Evolutionary conservation across 1,140 invertebrate species (phyloP), one percentile per base, ranked within the genome.

Genomic region (Pemphigus obesinymphae): DNA sequence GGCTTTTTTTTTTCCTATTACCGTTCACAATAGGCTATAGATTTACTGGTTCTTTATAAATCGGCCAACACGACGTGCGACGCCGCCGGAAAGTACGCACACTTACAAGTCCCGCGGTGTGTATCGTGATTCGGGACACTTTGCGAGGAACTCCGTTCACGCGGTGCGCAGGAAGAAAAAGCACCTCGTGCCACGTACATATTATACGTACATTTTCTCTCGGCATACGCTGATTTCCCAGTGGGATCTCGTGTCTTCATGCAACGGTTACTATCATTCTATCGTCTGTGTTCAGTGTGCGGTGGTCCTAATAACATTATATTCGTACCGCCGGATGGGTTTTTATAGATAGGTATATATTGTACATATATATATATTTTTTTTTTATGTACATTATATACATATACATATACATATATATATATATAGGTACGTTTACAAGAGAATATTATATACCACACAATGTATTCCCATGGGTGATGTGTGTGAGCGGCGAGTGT

Each of bases 241-340:
- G 53, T 80, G 76, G 76, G 76, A 80, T 80, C 55, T 61, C 72
- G 72, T 75, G 72, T 75, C 72, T 58, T 58, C 76, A 43, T 61
- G 76, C 76, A 80, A 80, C 76, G 29, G 76, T 63, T 80, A 63
- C 76, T 80, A n/a, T n/a, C n/a, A n/a, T n/a, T n/a, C n/a, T n/a
- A n/a, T n/a, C n/a, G n/a, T n/a, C n/a, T n/a, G n/a, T n/a, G n/a
- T n/a, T n/a, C n/a, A 29, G 26, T 40, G 34, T 58, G 34, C 50
- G 53, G 37, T 43, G 68, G 68, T 55, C 50, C 73, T 78, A 78
- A 78, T 78, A 78, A 78, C 53, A 78, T 78, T 55, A 78, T 58
- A 31, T 29, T 13, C 10, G 8, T 45, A n/a, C 23, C 70, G 50
- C 37, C 11, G 53, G 61, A 34, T 63, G 31, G 61, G 61, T 63